Conservation (phyloP, 2,797 vertebrate species). For the Rallus crepitans region DNA sequence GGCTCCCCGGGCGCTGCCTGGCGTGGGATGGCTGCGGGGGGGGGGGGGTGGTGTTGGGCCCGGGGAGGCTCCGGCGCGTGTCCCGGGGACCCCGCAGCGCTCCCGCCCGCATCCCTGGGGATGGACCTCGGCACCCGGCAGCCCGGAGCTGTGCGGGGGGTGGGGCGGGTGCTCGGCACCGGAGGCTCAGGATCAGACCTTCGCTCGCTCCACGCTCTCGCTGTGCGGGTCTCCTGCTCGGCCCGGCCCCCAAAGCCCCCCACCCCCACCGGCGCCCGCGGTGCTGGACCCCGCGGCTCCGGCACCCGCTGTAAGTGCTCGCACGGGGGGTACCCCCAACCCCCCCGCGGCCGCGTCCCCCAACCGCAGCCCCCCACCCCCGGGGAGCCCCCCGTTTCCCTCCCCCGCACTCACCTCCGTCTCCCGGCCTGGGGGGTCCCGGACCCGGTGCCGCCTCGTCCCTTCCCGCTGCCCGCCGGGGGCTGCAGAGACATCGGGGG, state of each 20-base stretch:
- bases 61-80: too few relatives aligned
- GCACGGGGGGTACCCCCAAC: rapidly evolving
- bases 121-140: rapidly evolving
- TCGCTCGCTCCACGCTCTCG: rapidly evolving
- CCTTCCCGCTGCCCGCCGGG: not conserved
- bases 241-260: not conserved
- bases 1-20: not conserved
- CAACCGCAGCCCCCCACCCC: not conserved
- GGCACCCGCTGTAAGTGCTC: rapidly evolving
- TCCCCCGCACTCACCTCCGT: not conserved
- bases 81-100: too few relatives aligned
- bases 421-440: not conserved
- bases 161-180: not conserved
- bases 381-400: not conserved
- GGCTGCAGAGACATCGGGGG: not conserved
- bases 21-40: rapidly evolving
- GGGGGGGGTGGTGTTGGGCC: too few relatives aligned
- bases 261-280: too few relatives aligned
- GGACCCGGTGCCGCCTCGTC: not conserved
- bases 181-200: not conserved
- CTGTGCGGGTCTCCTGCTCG: too few relatives aligned
- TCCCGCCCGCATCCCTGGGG: not conserved
- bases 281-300: not conserved
- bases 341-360: too few relatives aligned
- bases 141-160: not conserved